phyloP scores from a whole-genome alignment of 2,113 vertebrate genomes.

The Mixornis gularis region DNA sequence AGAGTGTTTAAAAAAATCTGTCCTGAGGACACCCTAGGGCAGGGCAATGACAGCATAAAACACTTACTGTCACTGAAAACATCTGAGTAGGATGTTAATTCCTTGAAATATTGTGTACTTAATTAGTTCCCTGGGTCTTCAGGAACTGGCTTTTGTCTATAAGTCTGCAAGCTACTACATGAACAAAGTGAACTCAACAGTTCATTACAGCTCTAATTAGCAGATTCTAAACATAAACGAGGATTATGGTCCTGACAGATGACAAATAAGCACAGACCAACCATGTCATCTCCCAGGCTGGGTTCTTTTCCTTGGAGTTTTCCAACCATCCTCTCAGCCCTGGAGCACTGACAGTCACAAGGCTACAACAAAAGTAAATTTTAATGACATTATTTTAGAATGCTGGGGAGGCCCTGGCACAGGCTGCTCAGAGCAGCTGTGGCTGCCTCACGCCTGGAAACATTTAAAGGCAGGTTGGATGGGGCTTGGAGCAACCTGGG shows the following conservation, averaged over 20 bases:
- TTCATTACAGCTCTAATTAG: constrained; percentile 41
- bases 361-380: not conserved
- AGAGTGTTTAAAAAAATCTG: not conserved
- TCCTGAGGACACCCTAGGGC: not conserved
- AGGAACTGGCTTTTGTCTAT: constrained; percentile 25
- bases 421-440: not conserved
- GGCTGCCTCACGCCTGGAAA: not conserved
- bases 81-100: constrained; percentile 41
- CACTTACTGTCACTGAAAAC: constrained; percentile 15
- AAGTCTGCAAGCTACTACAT: not conserved
- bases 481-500: not conserved
- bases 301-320: not conserved
- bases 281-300: not conserved
- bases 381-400: not conserved
- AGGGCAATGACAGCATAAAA: constrained; percentile 34
- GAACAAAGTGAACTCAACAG: constrained; percentile 25
- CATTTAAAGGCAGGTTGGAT: not conserved
- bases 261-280: constrained; percentile 18
- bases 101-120: constrained; percentile 38
- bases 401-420: not conserved
- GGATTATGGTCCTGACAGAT: constrained; percentile 13
- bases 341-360: not conserved
- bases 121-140: constrained; percentile 44
- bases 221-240: not conserved
- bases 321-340: not conserved